A percentile compares a stretch with the other conserved stretches of the same genome.
These are phyloP conservation scores for Hemiscyllium ocellatum DNA, from an alignment of 2,113 vertebrate species.

Conservation along the genomic window DNA sequence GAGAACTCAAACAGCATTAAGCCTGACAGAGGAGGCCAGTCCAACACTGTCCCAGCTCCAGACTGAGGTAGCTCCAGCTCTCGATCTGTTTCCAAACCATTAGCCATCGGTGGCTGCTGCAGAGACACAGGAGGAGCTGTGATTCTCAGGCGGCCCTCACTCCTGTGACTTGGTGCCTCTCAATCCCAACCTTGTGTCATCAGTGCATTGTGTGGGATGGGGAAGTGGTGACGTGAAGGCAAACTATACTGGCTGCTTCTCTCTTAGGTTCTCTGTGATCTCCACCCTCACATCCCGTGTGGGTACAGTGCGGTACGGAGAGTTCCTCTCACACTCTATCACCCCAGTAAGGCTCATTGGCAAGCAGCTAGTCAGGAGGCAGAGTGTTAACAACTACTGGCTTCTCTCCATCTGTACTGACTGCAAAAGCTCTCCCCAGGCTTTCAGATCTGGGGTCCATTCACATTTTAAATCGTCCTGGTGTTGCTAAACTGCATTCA, in stretches of 20 bases:
- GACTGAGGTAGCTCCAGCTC: too few relatives aligned
- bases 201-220: background rate
- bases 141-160: background rate
- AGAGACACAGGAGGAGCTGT: too few relatives aligned
- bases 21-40: background rate
- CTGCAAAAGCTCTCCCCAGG: too few relatives aligned
- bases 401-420: background rate
- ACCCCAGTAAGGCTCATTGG: background rate
- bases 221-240: background rate
- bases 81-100: too few relatives aligned
- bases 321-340: too few relatives aligned
- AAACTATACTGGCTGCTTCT: background rate
- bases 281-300: conserved; percentile 14
- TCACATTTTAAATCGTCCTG: background rate
- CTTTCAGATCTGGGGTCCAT: background rate
- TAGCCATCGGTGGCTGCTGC: too few relatives aligned
- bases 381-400: background rate
- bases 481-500: background rate
- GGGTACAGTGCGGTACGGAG: background rate
- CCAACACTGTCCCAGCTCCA: background rate
- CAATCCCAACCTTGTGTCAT: background rate
- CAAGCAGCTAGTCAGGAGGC: background rate
- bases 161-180: background rate
- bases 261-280: background rate
- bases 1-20: too few relatives aligned